Evolutionary conservation across 2,113 vertebrate species (phyloP), one percentile per base, ranked within the genome.

Genomic region (Chionomys nivalis): DNA sequence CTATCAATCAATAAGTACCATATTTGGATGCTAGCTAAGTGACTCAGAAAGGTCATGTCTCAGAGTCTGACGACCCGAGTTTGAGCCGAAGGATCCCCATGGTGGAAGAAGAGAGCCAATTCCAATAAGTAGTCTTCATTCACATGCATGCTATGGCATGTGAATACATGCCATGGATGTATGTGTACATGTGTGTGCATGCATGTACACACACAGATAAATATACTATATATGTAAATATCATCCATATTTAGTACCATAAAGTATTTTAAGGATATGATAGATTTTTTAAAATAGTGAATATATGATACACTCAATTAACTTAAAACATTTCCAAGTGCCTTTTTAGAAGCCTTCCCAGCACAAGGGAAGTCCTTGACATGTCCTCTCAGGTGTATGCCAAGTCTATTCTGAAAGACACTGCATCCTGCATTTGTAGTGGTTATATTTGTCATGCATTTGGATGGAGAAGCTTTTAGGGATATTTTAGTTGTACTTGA

Each of bases 401-500:
- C 63, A 96, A 86, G 23, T 58, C 66, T 76, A 91, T 33, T 21
- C 68, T n/a, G 92, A 97, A 97, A 88, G 42, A 52, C n/a, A 61
- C 49, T 8, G 81, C 78, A 49, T 55, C 1, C 7, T 42, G 86
- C 47, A 10, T 66, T 97, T 97, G 89, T 17, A 85, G 6, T 23
- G 89, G 81, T 87, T 97, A 26, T 85, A 86, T 88, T 42, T 91
- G n/a, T 58, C 68, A 68, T 66, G 87, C 68, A 76, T 91, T 96
- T 73, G n/a, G 49, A 52, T 95, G 36, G 58, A 96, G 95, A 90
- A 5, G 77, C 33, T 94, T 97, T 97, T 96, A 94, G 96, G 97
- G 82, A 95, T 93, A 61, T 92, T 98, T 97, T 94, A 93, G 75
- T 70, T 97, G 72, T 83, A 70, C 28, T 95, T 94, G 55, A 94